A percentile compares a stretch with the other conserved stretches of the same genome.
Evolutionary conservation across 2,888 invertebrate genomes (phyloP).

Genomic region (Augochlorella aurata): DNA sequence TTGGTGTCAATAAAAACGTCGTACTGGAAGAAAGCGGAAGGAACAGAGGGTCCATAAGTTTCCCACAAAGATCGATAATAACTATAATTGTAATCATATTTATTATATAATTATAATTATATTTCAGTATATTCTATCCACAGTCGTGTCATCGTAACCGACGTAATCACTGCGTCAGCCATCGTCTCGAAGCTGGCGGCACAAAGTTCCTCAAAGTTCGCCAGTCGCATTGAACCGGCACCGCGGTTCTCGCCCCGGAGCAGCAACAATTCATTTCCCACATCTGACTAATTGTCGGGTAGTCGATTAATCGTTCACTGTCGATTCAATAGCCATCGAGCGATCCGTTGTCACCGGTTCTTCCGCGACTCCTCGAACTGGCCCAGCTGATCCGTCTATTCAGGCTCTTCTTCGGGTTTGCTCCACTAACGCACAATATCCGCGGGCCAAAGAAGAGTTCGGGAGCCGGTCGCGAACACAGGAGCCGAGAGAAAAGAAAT

Average conservation of each 20-base stretch:
- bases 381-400: constrained; percentile 7
- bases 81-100: too few relatives aligned
- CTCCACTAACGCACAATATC: constrained; percentile 16
- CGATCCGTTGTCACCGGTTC: too few relatives aligned
- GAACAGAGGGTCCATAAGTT: too few relatives aligned
- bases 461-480: not conserved
- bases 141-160: too few relatives aligned
- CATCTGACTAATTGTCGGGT: constrained; percentile 14
- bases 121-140: not conserved
- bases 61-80: too few relatives aligned
- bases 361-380: too few relatives aligned
- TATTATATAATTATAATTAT: too few relatives aligned
- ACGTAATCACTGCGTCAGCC: not conserved
- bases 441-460: not conserved
- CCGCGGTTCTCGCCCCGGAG: not conserved
- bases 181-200: not conserved
- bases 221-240: not conserved
- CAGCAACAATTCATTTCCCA: constrained; percentile 1
- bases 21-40: too few relatives aligned
- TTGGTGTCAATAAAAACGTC: too few relatives aligned
- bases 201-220: constrained; percentile 18
- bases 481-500: constrained; percentile 8
- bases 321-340: not conserved
- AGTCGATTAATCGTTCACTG: constrained; percentile 26
- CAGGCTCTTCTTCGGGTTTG: not conserved